These are phyloP conservation scores for Cyprinodon diabolis DNA, from an alignment of 2,797 vertebrate species.

Conservation along the genomic window DNA sequence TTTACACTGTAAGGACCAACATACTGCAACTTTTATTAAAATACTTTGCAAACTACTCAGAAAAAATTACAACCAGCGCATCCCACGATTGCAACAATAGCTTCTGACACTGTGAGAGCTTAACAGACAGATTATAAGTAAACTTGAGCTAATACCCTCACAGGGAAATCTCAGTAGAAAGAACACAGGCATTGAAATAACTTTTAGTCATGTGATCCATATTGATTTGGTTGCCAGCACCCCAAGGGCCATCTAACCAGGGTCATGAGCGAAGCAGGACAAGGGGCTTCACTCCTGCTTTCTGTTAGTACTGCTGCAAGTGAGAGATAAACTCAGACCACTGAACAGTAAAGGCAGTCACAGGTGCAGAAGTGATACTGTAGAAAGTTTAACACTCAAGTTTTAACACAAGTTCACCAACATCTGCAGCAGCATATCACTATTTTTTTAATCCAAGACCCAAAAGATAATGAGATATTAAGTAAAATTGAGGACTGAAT, in stretches of 20 bases:
- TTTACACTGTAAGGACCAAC: conserved; percentile 17
- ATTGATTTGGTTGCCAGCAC: conserved; percentile 28
- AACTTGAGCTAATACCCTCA: conserved; percentile 1
- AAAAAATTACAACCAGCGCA: not conserved
- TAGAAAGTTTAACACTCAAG: conserved; percentile 7
- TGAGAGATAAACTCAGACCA: conserved; percentile 10
- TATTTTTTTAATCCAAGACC: conserved; percentile 1
- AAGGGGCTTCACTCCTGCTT: not conserved
- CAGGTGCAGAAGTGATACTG: conserved; percentile 2
- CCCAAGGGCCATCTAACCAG: not conserved
- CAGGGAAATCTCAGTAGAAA: conserved; percentile 8
- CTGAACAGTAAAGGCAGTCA: not conserved
- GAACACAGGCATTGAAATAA: conserved; percentile 2
- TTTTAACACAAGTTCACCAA: not conserved
- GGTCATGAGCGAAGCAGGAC: conserved; percentile 20
- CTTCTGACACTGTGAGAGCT: not conserved
- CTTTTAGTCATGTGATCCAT: conserved; percentile 16
- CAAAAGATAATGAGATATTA: not conserved
- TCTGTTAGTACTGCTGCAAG: conserved; percentile 10
- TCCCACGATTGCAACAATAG: conserved; percentile 1
- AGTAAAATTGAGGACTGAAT: no score
- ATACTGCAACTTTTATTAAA: conserved; percentile 1
- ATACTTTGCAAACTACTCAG: not conserved
- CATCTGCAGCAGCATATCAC: not conserved
- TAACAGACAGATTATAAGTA: conserved; percentile 14